Base-by-base conservation (phyloP, 2,113 vertebrate genomes). In the Todiramphus chloris region DNA sequence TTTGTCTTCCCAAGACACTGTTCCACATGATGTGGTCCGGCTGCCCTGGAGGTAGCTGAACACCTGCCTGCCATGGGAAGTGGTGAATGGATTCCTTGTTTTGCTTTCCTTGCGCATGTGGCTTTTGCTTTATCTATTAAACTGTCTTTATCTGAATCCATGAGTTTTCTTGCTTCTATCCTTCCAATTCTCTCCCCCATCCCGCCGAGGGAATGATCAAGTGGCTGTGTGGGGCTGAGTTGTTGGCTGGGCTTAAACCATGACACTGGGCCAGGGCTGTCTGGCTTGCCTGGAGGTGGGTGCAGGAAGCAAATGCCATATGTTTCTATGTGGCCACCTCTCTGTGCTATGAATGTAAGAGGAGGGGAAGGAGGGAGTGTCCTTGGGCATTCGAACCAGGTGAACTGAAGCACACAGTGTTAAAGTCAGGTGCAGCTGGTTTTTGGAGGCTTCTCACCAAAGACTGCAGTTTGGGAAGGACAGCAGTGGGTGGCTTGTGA, bases 341-440 rank as follows among this genome's bases (percentile, higher is more conserved):
- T 79, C 58, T 75, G 37, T 56, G 75, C 39, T 56, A 3, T 12
- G 16, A 56, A 30, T 51, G 13, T 43, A 30, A 83, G 44, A 50
- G 9, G 14, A 76, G 31, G 2, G 5, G 21, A 7, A 73, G 43
- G 8, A 73, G 15, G 6, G 28, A 48, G 25, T 16, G 16, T 76
- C 9, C 48, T n/a, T 2, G 0, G 19, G 15, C 44, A 11, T 62
- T 66, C 0, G 1, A 53, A 66, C 51, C n/a, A 59, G 27, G 24
- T 1, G 1, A 92, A 31, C 41, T 51, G 51, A 67, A n/a, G 21
- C 10, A 16, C 28, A 19, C 19, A 8, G 43, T 76, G 62, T 46
- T n/a, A 58, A 51, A 50, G 56, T 48, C 15, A 58, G 24, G 13
- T 35, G 20, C 43, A 73, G 39, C 18, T 73, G 43, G 4, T 15